phyloP scores from a whole-genome alignment of 2,797 vertebrate genomes.

The Syngnathus acus region DNA sequence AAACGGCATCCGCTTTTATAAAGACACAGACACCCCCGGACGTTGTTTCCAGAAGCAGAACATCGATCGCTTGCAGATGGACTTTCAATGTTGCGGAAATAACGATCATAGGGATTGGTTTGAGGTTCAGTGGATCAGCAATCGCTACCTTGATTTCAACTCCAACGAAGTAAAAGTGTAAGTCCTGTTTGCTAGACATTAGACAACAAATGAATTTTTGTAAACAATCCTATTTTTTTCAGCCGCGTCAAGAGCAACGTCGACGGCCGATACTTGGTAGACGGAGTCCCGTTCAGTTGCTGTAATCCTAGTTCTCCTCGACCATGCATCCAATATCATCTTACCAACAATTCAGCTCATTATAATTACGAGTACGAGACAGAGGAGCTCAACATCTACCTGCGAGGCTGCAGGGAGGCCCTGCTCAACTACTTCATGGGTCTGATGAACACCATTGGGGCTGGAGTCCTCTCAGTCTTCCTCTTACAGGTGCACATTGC shows the following conservation, averaged over 20 bases:
- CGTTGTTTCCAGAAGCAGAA: conserved; percentile 82
- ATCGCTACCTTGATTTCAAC: conserved; percentile 81
- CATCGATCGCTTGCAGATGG: conserved; percentile 80
- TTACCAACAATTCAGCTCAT: conserved; percentile 79
- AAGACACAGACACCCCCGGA: conserved; percentile 83
- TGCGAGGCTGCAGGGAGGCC: conserved; percentile 73
- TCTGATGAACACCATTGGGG: conserved; percentile 75
- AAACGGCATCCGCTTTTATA: conserved; percentile 81
- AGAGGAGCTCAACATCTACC: conserved; percentile 77
- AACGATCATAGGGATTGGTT: conserved; percentile 83
- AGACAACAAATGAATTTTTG: not conserved
- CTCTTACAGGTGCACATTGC: conserved; percentile 63
- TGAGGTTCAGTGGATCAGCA: conserved; percentile 87
- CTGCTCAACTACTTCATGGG: conserved; percentile 73
- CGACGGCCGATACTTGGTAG: conserved; percentile 75
- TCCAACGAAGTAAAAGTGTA: conserved; percentile 82
- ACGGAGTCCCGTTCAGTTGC: conserved; percentile 80
- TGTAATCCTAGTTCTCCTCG: conserved; percentile 77
- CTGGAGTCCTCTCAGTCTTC: conserved; percentile 68
- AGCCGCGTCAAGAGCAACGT: conserved; percentile 80
- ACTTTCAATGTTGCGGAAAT: conserved; percentile 81
- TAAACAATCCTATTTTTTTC: not conserved
- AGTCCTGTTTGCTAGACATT: conserved; percentile 15
- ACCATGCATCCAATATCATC: conserved; percentile 75
- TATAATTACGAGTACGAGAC: conserved; percentile 75